Conservation (phyloP, 2,888 invertebrate genomes). For the Maniola hyperantus region DNA sequence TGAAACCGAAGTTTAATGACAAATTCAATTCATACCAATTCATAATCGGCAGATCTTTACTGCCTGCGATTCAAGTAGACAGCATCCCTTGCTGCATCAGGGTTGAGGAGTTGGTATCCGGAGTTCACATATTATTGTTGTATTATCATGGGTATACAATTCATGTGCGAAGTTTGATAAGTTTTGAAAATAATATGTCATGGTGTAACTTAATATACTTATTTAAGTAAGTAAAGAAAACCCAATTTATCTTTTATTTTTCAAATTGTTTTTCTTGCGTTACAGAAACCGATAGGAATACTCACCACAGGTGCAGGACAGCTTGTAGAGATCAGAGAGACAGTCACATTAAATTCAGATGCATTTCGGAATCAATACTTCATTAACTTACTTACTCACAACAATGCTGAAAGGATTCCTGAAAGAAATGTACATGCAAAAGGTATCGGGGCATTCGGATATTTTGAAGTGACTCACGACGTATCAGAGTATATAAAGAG, state of each 20-base stretch:
- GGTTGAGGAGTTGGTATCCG: too few species aligned
- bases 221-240: too few species aligned
- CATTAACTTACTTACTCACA: slow-evolving; percentile 81
- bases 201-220: too few species aligned
- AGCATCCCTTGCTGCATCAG: too few species aligned
- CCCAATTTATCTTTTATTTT: neutral
- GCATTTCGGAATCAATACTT: slow-evolving; percentile 47
- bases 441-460: slow-evolving; percentile 92
- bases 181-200: too few species aligned
- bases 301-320: slow-evolving; percentile 89
- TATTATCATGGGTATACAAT: too few species aligned
- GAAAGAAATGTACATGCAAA: slow-evolving; percentile 96
- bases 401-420: slow-evolving; percentile 93
- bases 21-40: too few species aligned
- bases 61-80: too few species aligned
- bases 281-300: slow-evolving; percentile 75
- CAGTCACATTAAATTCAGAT: slow-evolving; percentile 88
- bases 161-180: too few species aligned
- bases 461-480: slow-evolving; percentile 92
- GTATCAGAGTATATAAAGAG: slow-evolving; percentile 89
- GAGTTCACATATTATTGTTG: too few species aligned
- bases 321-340: slow-evolving; percentile 87
- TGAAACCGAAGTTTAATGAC: too few species aligned
- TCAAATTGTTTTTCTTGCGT: slow-evolving; percentile 41
- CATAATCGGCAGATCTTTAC: too few species aligned